Conservation (phyloP, 2,797 vertebrate genomes). For the Parambassis ranga region DNA sequence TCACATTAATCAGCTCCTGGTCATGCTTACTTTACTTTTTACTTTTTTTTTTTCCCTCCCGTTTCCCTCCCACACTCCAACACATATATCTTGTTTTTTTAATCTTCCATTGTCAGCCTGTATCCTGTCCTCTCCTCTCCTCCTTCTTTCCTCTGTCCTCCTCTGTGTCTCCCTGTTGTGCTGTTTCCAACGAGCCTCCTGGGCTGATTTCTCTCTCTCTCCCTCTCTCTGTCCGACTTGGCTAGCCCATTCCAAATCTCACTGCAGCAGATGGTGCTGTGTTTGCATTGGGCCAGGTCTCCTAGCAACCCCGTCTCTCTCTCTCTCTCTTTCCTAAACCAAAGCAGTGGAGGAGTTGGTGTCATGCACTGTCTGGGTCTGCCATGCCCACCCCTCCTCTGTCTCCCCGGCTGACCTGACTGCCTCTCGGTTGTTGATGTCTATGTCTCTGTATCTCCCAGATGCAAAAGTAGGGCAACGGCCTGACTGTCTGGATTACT, state of each 20-base stretch:
- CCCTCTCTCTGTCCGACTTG: slow-evolving; percentile 59
- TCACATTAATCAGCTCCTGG: slow-evolving; percentile 30
- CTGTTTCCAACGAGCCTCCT: slow-evolving; percentile 50
- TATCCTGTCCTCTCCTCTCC: not conserved
- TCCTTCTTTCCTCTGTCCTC: not conserved
- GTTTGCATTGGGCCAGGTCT: slow-evolving; percentile 77
- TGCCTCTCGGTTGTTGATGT: slow-evolving; percentile 35
- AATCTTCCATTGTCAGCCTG: not conserved
- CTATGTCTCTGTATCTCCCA: slow-evolving; percentile 19
- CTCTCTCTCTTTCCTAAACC: slow-evolving; percentile 52
- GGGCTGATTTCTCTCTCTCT: slow-evolving; percentile 18
- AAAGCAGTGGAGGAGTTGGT: slow-evolving; percentile 56
- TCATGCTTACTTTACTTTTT: slow-evolving; percentile 12
- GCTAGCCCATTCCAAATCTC: slow-evolving; percentile 66
- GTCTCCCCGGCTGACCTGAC: slow-evolving; percentile 51
- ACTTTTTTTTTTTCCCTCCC: not conserved
- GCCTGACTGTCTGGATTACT: slow-evolving; percentile 51
- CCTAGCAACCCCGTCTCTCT: slow-evolving; percentile 79
- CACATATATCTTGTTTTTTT: not conserved
- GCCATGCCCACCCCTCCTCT: slow-evolving; percentile 35
- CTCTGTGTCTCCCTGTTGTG: slow-evolving; percentile 5
- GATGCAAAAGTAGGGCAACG: slow-evolving; percentile 53
- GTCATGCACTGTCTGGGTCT: slow-evolving; percentile 70
- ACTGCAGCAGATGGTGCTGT: slow-evolving; percentile 79
- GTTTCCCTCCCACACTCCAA: not conserved